phyloP scores from a whole-genome alignment of 2,888 invertebrate genomes.

The Syrphus vitripennis region DNA sequence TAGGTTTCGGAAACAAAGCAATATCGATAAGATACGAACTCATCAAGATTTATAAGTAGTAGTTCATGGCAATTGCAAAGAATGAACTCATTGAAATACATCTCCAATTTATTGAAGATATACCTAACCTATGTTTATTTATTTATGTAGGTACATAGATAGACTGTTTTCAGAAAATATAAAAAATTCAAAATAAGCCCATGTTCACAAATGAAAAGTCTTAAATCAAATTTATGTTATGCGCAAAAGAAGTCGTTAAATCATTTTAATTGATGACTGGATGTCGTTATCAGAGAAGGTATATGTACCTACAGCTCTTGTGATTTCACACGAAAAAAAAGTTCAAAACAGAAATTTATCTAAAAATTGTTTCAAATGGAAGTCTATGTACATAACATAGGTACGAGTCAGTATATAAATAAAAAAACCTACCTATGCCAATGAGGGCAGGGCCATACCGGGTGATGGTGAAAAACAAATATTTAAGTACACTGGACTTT shows the following conservation, averaged over 20 bases:
- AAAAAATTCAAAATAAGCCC: constrained; percentile 21
- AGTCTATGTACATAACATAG: constrained; percentile 15
- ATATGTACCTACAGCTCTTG: constrained; percentile 30
- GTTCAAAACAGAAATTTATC: constrained; percentile 46
- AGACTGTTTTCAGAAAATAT: neutral
- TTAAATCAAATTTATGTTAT: constrained; percentile 26
- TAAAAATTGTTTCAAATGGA: constrained; percentile 38
- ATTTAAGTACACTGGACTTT: constrained; percentile 44
- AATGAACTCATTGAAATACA: constrained; percentile 51
- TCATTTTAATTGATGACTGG: constrained; percentile 67
- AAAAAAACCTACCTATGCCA: neutral
- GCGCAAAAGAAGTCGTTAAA: constrained; percentile 64
- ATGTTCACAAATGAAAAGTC: constrained; percentile 5
- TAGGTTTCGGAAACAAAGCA: constrained; percentile 7
- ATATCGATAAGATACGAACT: constrained; percentile 38
- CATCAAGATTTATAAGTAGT: constrained; percentile 43
- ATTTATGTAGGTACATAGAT: neutral
- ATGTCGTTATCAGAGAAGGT: constrained; percentile 58
- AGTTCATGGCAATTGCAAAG: constrained; percentile 6
- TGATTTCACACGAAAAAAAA: constrained; percentile 47
- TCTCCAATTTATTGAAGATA: constrained; percentile 45
- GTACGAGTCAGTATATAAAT: no score
- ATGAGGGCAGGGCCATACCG: constrained; percentile 26
- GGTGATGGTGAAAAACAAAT: constrained; percentile 8
- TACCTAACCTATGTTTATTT: no score